A percentile compares a stretch with the other conserved stretches of the same genome.
These are phyloP conservation scores for Platysternon megacephalum DNA, from an alignment of 2,113 vertebrate species.

Conservation along the genomic window DNA sequence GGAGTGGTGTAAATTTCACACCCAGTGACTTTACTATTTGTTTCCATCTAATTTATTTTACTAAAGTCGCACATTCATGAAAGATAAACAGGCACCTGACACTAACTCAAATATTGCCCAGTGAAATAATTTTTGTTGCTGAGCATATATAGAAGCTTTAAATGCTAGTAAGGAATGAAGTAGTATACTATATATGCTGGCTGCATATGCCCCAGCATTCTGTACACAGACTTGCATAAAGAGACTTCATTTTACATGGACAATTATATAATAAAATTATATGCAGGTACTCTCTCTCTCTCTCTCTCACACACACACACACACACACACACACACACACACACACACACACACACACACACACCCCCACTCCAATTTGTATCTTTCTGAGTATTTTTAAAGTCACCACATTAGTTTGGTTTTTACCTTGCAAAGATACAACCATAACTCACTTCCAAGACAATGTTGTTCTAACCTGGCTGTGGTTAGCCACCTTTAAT, in stretches of 20 bases:
- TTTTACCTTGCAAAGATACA: not conserved
- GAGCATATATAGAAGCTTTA: not conserved
- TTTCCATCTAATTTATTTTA: constrained; percentile 22
- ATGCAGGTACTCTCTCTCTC: too few relatives aligned
- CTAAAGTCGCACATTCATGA: not conserved
- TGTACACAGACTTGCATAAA: not conserved
- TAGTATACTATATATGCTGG: fast-evolving
- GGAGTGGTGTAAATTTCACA: not conserved
- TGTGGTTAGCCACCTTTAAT: not conserved
- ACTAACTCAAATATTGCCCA: not conserved
- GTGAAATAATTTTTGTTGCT: not conserved
- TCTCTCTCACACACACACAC: not conserved
- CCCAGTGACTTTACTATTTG: not conserved
- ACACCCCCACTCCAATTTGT: constrained; percentile 10
- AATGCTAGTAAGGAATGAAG: not conserved
- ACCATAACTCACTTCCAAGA: not conserved
- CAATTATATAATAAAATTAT: not conserved
- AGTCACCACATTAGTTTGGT: not conserved
- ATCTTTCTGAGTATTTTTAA: constrained; percentile 56
- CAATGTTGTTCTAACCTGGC: not conserved
- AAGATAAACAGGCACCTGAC: not conserved
- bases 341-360: not conserved
- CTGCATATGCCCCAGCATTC: fast-evolving
- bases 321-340: not conserved
- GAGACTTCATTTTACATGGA: not conserved